Conservation (phyloP, 2,113 vertebrate genomes). For the Zosterops lateralis region DNA sequence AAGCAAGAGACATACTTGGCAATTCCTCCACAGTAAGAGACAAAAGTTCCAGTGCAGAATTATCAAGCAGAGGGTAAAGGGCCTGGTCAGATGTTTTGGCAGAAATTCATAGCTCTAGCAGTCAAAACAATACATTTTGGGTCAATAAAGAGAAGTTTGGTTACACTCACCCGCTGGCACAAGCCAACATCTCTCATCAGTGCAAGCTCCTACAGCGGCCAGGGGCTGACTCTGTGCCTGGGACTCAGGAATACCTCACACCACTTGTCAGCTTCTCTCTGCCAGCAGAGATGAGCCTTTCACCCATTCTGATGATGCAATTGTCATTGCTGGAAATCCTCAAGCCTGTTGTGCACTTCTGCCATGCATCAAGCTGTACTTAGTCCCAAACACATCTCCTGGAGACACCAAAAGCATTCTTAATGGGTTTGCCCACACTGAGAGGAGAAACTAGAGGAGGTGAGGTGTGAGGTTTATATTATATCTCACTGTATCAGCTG, state of each 20-base stretch:
- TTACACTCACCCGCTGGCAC: no score
- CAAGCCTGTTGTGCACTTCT: rapidly evolving
- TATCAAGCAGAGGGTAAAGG: background rate
- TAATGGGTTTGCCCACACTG: rapidly evolving
- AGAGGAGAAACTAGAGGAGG: background rate
- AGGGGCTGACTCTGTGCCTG: rapidly evolving
- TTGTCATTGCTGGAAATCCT: background rate
- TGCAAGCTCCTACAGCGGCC: background rate
- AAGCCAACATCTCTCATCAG: background rate
- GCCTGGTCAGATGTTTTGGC: rapidly evolving
- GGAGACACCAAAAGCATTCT: background rate
- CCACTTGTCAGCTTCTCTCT: background rate
- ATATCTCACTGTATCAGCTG: background rate
- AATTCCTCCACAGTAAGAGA: background rate
- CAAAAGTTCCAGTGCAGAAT: background rate
- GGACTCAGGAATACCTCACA: background rate
- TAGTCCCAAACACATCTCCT: background rate
- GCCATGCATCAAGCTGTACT: background rate
- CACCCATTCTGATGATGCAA: background rate
- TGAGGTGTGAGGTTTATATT: background rate
- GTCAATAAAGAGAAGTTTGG: background rate
- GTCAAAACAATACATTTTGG: background rate
- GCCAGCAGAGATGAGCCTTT: background rate
- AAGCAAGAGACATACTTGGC: background rate
- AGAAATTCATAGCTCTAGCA: background rate